Base-by-base conservation (phyloP, 2,797 vertebrate genomes). In the Myotis planiceps region DNA sequence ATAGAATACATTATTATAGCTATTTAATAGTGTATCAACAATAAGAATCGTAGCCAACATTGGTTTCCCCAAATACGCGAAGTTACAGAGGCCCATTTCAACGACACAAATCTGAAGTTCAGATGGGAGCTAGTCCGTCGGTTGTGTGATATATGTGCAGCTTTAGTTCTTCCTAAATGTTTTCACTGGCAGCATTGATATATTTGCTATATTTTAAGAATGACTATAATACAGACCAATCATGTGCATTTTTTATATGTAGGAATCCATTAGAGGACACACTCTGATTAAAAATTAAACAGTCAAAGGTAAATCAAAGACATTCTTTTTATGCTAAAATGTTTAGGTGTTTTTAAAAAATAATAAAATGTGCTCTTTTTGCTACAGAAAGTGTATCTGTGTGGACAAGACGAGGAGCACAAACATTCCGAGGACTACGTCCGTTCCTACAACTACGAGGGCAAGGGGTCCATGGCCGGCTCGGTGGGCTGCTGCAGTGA, bases 401-500 rank as follows among this genome's bases (percentile, higher is more conserved):
- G 99, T 83, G 98, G 98, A 94, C 97, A 97, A 14, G 98, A 99
- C 25, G 99, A 98, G 88, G 99, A 99, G 3, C 99, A 97, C 4
- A 98, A 98, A 6, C 99, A 98, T 39, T 99, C 99, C 0, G 98
- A 99, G 39, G 99, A 99, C 98, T 98, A 99, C 88, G 82, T 99
- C 55, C 99, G 99, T 95, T 65, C 98, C 9, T 99, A 99, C 95
- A 98, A 98, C 55, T 99, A 98, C 39, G 99, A 99, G 98, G 99
- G 99, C 92, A 98, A 83, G 97, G 99, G 99, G 93, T 99, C 99
- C 0, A 65, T 97, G 12, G 99, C 99, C 4, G 99, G 99, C 76
- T 99, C 99, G 0, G 98, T 99, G 55, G 99, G 99, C 80, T 99
- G 99, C 98, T 99, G 99, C 98, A 99, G 99, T 55, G 98, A 99